Base-by-base conservation (phyloP, 2,113 vertebrate genomes). In the Peromyscus polionotus region DNA sequence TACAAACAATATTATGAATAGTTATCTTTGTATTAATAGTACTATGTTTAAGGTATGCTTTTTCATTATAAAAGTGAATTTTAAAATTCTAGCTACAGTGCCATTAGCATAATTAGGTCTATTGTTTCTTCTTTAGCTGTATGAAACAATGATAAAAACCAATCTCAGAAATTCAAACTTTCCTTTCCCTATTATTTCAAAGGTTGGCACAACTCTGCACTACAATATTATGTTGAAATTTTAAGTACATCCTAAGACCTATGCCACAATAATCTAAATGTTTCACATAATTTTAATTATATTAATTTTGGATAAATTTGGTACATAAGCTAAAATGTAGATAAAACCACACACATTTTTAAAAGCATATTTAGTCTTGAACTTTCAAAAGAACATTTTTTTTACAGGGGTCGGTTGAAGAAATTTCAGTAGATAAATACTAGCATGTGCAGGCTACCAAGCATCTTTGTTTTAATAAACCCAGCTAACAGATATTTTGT, bases 131-230 rank as follows among this genome's bases (percentile, higher is more conserved):
- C 28, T 96, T 76, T 72, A 45, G 9, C 81, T 26, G 77, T 45
- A 67, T 92, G 61, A 88, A 95, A 89, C 39, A 80, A 72, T 48
- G 45, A 95, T 57, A 92, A 95, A 83, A 94, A n/a, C 19, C 28
- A 87, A 54, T 36, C 85, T 92, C 24, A 80, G 3, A 73, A 70
- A 88, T 93, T 83, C 31, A 77, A 73, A 95, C 39, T 63, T 57
- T 0, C 59, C 63, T 95, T 90, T 63, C 20, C 4, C 11, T 57
- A 31, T 88, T 88, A 77, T 83, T 93, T 87, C 31, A 95, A 75
- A 84, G 61, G 93, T 31, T 92, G 7, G 0, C 13, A 14, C 57
- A 87, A 54, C 20, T 6, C 8, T 36, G 4, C 65, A 86, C 4
- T 91, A 1, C 63, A 90, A 90, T 89, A 73, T 93, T 81, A 84